Evolutionary conservation across 2,888 invertebrate genomes (phyloP), one percentile per base, ranked within the genome.

Genomic region (Ariolimax columbianus): DNA sequence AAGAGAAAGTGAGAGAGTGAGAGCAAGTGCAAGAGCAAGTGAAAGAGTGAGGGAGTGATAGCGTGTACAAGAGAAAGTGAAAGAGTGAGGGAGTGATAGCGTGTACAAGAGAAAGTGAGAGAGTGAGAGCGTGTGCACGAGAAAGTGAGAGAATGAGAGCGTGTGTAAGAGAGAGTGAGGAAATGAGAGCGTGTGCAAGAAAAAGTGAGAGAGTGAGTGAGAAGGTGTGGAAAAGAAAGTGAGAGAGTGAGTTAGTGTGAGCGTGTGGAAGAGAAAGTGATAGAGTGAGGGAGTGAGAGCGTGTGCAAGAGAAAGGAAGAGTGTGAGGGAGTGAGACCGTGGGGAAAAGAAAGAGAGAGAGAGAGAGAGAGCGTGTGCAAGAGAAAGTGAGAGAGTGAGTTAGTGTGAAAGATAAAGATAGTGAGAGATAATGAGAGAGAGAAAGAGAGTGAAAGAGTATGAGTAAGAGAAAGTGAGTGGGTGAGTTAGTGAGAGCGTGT

Each of bases 21-120:
- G 51, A 26, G 0, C 51, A 68, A 51, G 6, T 7, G 72, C 47
- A 1, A 47, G 47, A 66, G 14, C 36, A n/a, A n/a, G n/a, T n/a
- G 36, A 23, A 1, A 78, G 63, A 63, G 11, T 63, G 78, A n/a
- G n/a, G 63, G 9, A 80, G 80, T 43, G 19, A 79, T 11, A 47
- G 47, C n/a, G 14, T 11, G 47, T 14, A 68, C 38, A 2, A 30
- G 33, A 68, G 0, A 51, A 3, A 38, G 40, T 26, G 55, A 43
- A 19, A 59, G 3, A 0, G 30, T 4, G 2, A 55, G 55, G 23
- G 11, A 78, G 78, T n/a, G n/a, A 78, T 9, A 80, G 80, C 43
- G 19, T 66, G 14, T 11, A 14, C n/a, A 47, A 47, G 47, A 11
- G 80, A 66, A 2, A 30, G 33, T 43, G 0, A 51, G 1, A 38